Conservation (phyloP, 2,113 vertebrate genomes). For the Chauna torquata region DNA sequence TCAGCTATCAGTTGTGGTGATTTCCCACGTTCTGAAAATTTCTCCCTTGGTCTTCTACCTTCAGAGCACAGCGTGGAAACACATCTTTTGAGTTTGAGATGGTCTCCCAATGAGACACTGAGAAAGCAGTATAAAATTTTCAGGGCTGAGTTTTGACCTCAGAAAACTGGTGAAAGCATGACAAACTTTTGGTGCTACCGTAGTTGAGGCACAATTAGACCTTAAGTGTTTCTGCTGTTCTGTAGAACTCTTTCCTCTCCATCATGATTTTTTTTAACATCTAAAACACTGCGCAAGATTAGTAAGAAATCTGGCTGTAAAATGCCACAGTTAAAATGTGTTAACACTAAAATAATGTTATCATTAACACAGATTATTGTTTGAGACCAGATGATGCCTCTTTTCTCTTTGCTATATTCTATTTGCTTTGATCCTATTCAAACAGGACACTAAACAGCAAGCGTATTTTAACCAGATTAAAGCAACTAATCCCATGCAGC, state of each 20-base stretch:
- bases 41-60: not conserved
- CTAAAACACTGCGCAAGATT: not conserved
- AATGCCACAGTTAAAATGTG: not conserved
- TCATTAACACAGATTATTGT: constrained; percentile 35
- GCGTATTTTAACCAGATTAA: constrained; percentile 60
- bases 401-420: constrained; percentile 33
- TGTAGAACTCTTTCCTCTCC: not conserved
- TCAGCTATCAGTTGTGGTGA: not conserved
- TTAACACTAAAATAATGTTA: constrained; percentile 43
- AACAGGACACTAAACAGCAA: constrained; percentile 24
- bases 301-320: not conserved
- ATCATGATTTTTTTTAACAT: not conserved
- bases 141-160: not conserved
- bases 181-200: not conserved
- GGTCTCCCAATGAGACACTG: not conserved
- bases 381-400: constrained; percentile 46
- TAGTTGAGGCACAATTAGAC: not conserved
- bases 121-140: not conserved
- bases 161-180: not conserved
- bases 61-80: not conserved
- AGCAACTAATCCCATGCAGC: constrained; percentile 44
- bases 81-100: not conserved
- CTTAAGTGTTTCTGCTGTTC: not conserved
- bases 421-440: constrained; percentile 62
- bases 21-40: not conserved